Evolutionary conservation across 2,113 vertebrate genomes (phyloP).

Genomic region (Meriones unguiculatus): DNA sequence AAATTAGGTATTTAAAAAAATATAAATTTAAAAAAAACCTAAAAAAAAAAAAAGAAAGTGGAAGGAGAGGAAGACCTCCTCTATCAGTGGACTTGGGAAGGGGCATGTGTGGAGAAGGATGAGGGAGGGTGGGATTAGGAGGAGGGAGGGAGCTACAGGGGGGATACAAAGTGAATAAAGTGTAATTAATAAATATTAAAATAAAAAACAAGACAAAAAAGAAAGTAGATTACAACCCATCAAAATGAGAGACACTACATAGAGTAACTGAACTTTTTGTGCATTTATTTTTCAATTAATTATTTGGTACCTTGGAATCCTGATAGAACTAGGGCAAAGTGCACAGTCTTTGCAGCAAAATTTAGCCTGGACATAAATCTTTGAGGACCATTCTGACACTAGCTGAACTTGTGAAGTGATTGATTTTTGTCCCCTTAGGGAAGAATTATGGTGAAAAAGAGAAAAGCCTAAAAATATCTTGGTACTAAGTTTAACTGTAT

Average conservation of each 20-base stretch:
- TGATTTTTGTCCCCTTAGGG: conserved; percentile 51
- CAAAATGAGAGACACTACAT: not conserved
- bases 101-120: no score
- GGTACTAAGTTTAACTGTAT: conserved; percentile 75
- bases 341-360: not conserved
- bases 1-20: no score
- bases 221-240: not conserved
- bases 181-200: no score
- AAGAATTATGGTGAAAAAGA: conserved; percentile 60
- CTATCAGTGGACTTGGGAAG: no score
- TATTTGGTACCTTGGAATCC: not conserved
- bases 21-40: no score
- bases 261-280: not conserved
- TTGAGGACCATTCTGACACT: not conserved
- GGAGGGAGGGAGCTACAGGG: no score
- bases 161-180: no score
- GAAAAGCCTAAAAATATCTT: conserved; percentile 71
- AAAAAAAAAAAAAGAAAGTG: no score
- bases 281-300: conserved; percentile 27
- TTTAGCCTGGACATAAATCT: conserved; percentile 33
- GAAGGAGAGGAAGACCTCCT: no score
- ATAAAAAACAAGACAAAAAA: no score
- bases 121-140: no score
- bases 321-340: not conserved
- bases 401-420: conserved; percentile 43